Conservation (phyloP, 1,140 invertebrate species). For the Aplysia californica region DNA sequence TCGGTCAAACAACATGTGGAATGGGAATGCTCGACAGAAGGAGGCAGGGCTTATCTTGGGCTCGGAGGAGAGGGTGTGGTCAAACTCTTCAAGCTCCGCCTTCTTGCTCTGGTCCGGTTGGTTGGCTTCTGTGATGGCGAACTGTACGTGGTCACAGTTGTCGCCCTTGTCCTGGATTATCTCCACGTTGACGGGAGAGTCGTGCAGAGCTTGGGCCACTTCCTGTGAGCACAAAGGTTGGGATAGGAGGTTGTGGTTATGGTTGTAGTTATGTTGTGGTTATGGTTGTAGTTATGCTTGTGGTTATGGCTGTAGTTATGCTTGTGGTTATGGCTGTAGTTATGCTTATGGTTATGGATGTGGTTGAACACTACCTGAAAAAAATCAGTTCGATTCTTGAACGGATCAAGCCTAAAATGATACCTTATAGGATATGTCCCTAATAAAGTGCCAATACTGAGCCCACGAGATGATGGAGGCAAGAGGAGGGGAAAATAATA, state of each 20-base stretch:
- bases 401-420: too few species aligned
- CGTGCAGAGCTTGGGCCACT: constrained; percentile 92
- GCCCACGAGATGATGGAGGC: too few species aligned
- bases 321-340: too few species aligned
- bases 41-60: constrained; percentile 79
- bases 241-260: background rate
- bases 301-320: too few species aligned
- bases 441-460: too few species aligned
- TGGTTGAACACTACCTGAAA: too few species aligned
- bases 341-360: too few species aligned
- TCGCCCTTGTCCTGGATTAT: constrained; percentile 82
- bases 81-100: constrained; percentile 27
- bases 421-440: too few species aligned
- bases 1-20: constrained; percentile 93
- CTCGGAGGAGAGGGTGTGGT: constrained; percentile 44
- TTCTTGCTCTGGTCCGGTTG: constrained; percentile 66
- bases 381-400: too few species aligned
- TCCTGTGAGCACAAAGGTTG: constrained; percentile 57
- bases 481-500: too few species aligned
- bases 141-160: constrained; percentile 91
- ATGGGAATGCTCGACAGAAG: constrained; percentile 94
- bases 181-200: constrained; percentile 90
- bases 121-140: constrained; percentile 87
- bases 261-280: too few species aligned
- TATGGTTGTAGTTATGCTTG: too few species aligned